Percentiles rank a stretch among this genome's conserved stretches.
These are phyloP conservation scores for Diogma glabrata DNA, from an alignment of 2,888 invertebrate species.

Conservation along the genomic window DNA sequence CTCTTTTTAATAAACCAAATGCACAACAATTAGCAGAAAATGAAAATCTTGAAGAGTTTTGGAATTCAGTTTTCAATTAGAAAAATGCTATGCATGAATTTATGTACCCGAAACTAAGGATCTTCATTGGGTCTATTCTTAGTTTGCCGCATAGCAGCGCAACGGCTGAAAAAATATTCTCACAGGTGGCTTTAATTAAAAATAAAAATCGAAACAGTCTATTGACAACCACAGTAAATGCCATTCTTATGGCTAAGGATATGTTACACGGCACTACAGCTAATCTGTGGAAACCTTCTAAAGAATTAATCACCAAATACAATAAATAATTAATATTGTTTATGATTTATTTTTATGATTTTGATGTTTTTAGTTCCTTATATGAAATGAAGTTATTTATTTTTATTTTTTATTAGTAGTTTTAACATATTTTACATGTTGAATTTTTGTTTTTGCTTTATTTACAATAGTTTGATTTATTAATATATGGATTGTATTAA, in stretches of 20 bases:
- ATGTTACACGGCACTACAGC: neutral
- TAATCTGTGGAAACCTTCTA: neutral
- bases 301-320: neutral
- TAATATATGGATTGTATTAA: too few species aligned
- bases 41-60: constrained; percentile 1
- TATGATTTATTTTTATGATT: too few species aligned
- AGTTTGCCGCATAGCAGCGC: neutral
- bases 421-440: too few species aligned
- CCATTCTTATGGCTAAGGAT: neutral
- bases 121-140: neutral
- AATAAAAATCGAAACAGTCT: neutral
- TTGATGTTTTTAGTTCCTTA: too few species aligned
- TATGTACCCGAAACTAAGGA: neutral
- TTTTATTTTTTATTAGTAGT: too few species aligned
- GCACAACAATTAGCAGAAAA: too few species aligned
- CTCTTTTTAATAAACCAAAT: too few species aligned
- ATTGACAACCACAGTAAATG: neutral
- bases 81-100: neutral
- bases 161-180: neutral
- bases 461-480: too few species aligned
- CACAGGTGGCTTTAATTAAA: neutral
- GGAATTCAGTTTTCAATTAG: neutral
- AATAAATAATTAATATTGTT: constrained; percentile 5
- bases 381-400: too few species aligned
- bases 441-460: too few species aligned